A percentile compares a stretch with the other conserved stretches of the same genome.
phyloP scores from a whole-genome alignment of 2,113 vertebrate genomes.

The Aegotheles bennettii region DNA sequence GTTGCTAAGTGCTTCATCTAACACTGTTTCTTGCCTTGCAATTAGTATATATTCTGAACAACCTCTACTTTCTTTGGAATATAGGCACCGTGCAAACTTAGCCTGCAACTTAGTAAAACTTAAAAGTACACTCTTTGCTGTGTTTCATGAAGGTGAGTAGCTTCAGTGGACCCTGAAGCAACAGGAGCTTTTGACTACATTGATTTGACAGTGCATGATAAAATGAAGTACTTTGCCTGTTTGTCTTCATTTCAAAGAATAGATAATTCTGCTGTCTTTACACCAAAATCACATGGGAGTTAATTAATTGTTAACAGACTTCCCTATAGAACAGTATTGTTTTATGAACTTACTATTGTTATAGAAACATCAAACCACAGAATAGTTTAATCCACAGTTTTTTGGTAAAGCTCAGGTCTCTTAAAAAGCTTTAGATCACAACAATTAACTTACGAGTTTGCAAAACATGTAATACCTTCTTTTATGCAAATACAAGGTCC shows the following conservation, averaged over 20 bases:
- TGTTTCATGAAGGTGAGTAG: background rate
- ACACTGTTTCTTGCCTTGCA: background rate
- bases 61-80: background rate
- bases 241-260: background rate
- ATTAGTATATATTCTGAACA: background rate
- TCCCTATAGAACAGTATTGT: background rate
- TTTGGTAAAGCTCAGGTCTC: background rate
- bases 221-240: background rate
- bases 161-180: background rate
- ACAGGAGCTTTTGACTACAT: background rate
- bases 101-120: background rate
- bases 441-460: background rate
- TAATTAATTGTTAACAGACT: background rate
- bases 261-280: background rate
- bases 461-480: background rate
- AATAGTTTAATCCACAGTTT: background rate
- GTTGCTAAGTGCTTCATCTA: background rate
- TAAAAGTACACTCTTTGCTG: background rate
- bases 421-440: background rate
- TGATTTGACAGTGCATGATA: background rate
- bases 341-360: background rate
- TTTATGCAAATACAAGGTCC: background rate
- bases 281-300: background rate
- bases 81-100: background rate
- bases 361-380: background rate